phyloP scores from a whole-genome alignment of 2,888 invertebrate species.

The Drymonia ruficornis region DNA sequence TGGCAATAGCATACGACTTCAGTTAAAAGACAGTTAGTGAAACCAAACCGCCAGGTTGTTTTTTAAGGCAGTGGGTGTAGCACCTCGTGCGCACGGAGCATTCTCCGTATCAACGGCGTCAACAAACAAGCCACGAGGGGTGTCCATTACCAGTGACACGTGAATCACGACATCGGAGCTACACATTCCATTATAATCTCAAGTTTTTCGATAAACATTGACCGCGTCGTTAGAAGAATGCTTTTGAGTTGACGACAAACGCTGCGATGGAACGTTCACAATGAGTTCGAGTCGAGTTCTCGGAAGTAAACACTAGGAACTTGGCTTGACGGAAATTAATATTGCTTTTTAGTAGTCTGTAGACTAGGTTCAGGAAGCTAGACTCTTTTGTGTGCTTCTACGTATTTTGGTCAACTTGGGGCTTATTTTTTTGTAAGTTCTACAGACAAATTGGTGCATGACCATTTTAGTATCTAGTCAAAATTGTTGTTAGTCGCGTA shows the following conservation, averaged over 20 bases:
- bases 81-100: neutral
- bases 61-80: too few relatives aligned
- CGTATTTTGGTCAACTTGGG: neutral
- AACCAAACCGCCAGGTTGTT: too few relatives aligned
- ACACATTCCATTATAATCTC: neutral
- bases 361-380: neutral
- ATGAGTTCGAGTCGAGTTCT: neutral
- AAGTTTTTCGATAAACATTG: neutral
- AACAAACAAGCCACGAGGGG: neutral
- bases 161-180: neutral
- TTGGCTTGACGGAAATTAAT: constrained; percentile 2
- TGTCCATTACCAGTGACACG: constrained; percentile 1
- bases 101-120: neutral
- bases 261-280: constrained; percentile 1
- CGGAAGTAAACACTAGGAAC: constrained; percentile 5
- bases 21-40: too few relatives aligned
- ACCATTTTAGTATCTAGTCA: neutral
- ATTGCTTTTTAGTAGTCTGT: neutral
- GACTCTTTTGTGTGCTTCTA: constrained; percentile 4
- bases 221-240: neutral
- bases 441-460: neutral
- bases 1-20: too few relatives aligned
- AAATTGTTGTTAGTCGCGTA: neutral
- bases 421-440: neutral
- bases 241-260: neutral